These are phyloP conservation scores for Vanessa cardui DNA, from an alignment of 2,888 invertebrate species.

Conservation along the genomic window DNA sequence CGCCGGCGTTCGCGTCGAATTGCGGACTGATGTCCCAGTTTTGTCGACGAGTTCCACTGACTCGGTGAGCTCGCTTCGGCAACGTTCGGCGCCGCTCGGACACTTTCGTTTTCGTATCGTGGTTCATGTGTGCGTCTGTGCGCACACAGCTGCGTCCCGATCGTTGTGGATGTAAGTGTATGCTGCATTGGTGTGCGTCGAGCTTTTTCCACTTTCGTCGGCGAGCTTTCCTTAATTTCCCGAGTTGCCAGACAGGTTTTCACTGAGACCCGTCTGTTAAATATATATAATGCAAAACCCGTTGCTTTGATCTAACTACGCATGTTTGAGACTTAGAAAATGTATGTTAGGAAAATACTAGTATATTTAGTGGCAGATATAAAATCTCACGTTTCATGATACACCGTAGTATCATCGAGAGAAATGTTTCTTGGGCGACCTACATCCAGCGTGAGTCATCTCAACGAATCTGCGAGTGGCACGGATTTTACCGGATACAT, in stretches of 20 bases:
- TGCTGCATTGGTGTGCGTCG: slow-evolving; percentile 48
- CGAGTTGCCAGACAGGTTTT: slow-evolving; percentile 75
- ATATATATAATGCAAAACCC: slow-evolving; percentile 38
- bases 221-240: slow-evolving; percentile 77
- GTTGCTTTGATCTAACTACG: slow-evolving; percentile 31
- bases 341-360: slow-evolving; percentile 40
- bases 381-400: slow-evolving; percentile 13
- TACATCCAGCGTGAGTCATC: slow-evolving; percentile 35
- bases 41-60: slow-evolving; percentile 81
- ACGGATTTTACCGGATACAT: slow-evolving; percentile 36
- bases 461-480: slow-evolving; percentile 19
- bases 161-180: slow-evolving; percentile 24
- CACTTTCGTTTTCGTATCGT: slow-evolving; percentile 82
- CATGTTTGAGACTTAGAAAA: slow-evolving; percentile 42
- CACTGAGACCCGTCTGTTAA: slow-evolving; percentile 47
- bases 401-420: slow-evolving; percentile 10
- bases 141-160: slow-evolving; percentile 35
- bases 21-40: slow-evolving; percentile 86
- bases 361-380: slow-evolving; percentile 25
- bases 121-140: slow-evolving; percentile 53
- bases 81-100: slow-evolving; percentile 74
- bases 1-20: slow-evolving; percentile 76
- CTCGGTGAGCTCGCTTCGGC: slow-evolving; percentile 82
- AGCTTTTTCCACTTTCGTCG: slow-evolving; percentile 80
- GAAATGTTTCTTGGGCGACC: slow-evolving; percentile 36